These are phyloP conservation scores for Carassius carassius DNA, from an alignment of 2,113 vertebrate species.

Conservation along the genomic window DNA sequence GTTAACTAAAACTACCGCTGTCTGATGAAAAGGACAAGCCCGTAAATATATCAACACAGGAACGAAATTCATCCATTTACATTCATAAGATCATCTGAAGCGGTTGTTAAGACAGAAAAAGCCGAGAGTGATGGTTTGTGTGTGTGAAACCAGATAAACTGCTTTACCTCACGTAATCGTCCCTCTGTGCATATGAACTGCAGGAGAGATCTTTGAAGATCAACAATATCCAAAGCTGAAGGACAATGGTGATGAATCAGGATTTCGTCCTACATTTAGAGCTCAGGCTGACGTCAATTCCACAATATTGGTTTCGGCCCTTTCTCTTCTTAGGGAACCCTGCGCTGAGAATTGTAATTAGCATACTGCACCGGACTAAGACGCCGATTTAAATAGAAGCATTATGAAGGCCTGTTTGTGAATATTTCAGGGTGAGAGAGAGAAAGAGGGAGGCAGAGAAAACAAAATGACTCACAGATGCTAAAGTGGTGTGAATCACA, in stretches of 20 bases:
- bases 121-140: background rate
- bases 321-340: constrained; percentile 7
- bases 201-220: background rate
- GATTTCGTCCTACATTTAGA: constrained; percentile 2
- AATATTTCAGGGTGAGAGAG: constrained; percentile 3
- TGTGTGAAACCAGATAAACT: background rate
- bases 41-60: background rate
- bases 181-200: background rate
- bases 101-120: background rate
- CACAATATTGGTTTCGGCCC: background rate
- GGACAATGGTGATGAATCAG: background rate
- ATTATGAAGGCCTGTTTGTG: constrained; percentile 11
- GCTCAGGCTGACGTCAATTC: background rate
- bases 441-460: constrained; percentile 21
- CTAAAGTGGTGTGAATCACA: constrained; percentile 53
- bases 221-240: background rate
- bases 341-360: background rate
- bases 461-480: constrained; percentile 48
- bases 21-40: too few species aligned
- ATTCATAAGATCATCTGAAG: background rate
- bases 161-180: background rate
- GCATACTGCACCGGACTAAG: background rate
- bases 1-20: too few species aligned
- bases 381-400: background rate
- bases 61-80: background rate